Evolutionary conservation across 2,888 invertebrate species (phyloP), one percentile per base, ranked within the genome.

Genomic region (Antheraea assamensis): DNA sequence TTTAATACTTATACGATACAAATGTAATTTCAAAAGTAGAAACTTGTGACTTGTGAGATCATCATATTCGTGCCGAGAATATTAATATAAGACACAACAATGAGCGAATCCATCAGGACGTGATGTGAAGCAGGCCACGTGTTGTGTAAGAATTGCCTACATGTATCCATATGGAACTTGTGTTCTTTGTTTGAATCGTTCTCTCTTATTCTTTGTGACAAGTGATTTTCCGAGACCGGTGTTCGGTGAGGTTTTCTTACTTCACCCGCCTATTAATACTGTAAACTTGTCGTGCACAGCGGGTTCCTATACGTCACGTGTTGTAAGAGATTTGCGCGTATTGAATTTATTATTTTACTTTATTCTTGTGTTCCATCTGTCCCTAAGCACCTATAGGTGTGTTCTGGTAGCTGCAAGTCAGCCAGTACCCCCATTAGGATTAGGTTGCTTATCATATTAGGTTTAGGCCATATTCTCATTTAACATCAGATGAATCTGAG

Each of bases 261-360:
- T 42, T 84, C 81, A 80, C 80, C 77, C 81, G 82, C 80, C 82
- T 81, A 85, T 88, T 85, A 88, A 85, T 86, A 85, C 85, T 83
- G 84, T 87, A 85, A 86, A 86, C 84, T 81, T 78, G 78, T 64
- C 30, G 61, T 27, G 61, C 17, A 27, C 27, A 17, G 15, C 30
- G 30, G 61, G 15, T 30, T 64, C 30, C 17, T 13, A 64, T 64
- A 64, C 30, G 17, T 15, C 24, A 61, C 61, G 30, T 30, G 61
- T 27, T 27, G 61, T 30, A 27, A 27, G 61, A 64, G 3, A 64
- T 17, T 27, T 64, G 27, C 19, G 17, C 30, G 15, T 64, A 30
- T 64, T 30, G 27, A 64, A 64, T 64, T 27, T 17, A 64, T 64
- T 30, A 30, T 61, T 13, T 61, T 27, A 27, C 21, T n/a, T n/a